Evolutionary conservation across 2,797 vertebrate genomes (phyloP).

Genomic region (Melanotaenia parkinsoni): DNA sequence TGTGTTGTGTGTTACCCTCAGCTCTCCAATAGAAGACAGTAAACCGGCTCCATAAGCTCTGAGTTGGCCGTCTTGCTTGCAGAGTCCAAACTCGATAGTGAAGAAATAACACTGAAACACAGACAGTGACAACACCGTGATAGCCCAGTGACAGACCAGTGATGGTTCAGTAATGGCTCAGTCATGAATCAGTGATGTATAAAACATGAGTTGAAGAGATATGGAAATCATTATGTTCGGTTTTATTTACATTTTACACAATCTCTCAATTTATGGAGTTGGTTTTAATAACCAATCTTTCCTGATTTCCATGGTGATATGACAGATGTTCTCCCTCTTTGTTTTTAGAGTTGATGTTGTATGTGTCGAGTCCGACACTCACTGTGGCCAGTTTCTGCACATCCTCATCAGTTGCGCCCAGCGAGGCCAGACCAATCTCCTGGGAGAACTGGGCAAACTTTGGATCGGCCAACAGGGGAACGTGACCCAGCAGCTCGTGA

Average conservation of each 20-base stretch:
- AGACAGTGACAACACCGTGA: not conserved
- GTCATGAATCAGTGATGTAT: no score
- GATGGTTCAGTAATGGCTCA: no score
- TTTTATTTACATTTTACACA: no score
- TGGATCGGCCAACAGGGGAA: slow-evolving; percentile 93
- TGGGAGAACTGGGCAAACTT: slow-evolving; percentile 98
- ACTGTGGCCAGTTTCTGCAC: slow-evolving; percentile 97
- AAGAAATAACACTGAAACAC: slow-evolving; percentile 96
- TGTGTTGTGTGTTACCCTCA: slow-evolving; percentile 83
- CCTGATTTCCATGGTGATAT: no score
- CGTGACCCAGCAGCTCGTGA: slow-evolving; percentile 95
- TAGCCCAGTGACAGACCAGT: no score
- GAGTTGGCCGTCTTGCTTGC: slow-evolving; percentile 95
- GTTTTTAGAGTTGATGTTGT: no score
- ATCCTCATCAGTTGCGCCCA: slow-evolving; percentile 93
- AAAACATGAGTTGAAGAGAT: no score
- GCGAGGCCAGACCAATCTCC: slow-evolving; percentile 94
- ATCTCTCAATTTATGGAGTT: no score
- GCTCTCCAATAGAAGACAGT: slow-evolving; percentile 95
- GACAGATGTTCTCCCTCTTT: no score
- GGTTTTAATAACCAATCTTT: no score
- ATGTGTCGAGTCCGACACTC: slow-evolving; percentile 56
- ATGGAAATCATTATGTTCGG: no score
- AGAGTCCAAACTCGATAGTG: slow-evolving; percentile 97
- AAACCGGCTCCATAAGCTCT: slow-evolving; percentile 95